A percentile compares a stretch with the other conserved stretches of the same genome.
These are phyloP conservation scores for Pemphredon lugubris DNA, from an alignment of 2,888 invertebrate species.

Conservation along the genomic window DNA sequence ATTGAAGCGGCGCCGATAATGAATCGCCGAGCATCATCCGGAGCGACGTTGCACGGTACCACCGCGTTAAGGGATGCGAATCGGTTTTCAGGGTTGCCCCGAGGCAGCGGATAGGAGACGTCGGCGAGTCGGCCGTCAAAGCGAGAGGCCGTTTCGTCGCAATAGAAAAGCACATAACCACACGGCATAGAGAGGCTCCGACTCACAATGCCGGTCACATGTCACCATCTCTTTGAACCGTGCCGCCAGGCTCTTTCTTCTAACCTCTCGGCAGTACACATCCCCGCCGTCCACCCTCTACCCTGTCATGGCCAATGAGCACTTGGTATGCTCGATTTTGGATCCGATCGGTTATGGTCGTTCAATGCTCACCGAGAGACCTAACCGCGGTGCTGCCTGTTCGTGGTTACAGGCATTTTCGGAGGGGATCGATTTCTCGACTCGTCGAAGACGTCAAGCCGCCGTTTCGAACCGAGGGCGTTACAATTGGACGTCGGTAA, in stretches of 20 bases:
- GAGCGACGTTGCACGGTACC: constrained; percentile 3
- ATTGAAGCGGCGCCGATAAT: too few species aligned
- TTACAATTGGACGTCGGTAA: too few species aligned
- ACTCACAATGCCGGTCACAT: constrained; percentile 76
- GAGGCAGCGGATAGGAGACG: constrained; percentile 41
- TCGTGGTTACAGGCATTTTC: not conserved
- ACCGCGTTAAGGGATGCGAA: constrained; percentile 48
- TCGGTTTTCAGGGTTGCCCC: constrained; percentile 57
- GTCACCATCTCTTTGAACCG: constrained; percentile 75
- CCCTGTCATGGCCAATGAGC: constrained; percentile 56
- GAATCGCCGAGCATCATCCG: too few species aligned
- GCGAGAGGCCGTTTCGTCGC: constrained; percentile 66
- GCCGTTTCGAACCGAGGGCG: too few species aligned
- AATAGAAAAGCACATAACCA: constrained; percentile 74
- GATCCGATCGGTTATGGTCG: constrained; percentile 56
- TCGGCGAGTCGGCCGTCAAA: constrained; percentile 68
- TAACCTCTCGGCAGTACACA: constrained; percentile 55
- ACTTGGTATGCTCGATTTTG: constrained; percentile 61
- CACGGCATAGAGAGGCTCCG: constrained; percentile 58
- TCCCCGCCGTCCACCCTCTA: constrained; percentile 42
- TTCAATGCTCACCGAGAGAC: constrained; percentile 23
- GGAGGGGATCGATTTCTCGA: not conserved
- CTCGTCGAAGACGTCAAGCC: too few species aligned
- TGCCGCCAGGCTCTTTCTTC: constrained; percentile 72
- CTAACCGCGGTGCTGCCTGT: not conserved